Base-by-base conservation (phyloP, 2,888 invertebrate species). In the Pyrocoelia pectoralis region DNA sequence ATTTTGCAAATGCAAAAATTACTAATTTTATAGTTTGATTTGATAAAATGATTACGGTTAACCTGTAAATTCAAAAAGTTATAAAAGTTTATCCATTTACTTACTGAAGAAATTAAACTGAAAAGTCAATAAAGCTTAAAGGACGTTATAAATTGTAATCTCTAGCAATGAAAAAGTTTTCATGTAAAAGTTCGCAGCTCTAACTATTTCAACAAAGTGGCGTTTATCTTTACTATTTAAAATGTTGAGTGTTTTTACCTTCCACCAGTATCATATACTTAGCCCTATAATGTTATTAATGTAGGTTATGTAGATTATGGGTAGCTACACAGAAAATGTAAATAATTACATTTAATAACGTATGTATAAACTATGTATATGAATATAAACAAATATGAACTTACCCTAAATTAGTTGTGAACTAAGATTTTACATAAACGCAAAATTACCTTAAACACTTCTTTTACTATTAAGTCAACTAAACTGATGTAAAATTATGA, bases 401-500 rank as follows among this genome's bases (percentile, higher is more conserved):
- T 33, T 33, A 33, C 33, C 33, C 8, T 33, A 4, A 33, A 33
- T 33, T n/a, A 10, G n/a, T n/a, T 5, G 8, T 8, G 8, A 24
- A 24, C 24, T 3, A 24, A 24, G 8, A 5, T 24, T 24, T 5
- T 24, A 8, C 24, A 24, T 24, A 24, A 24, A 5, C 4, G 3
- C 3, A 8, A 24, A 24, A 24, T 24, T 24, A 24, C 8, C 41
- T 41, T 41, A 41, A 13, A 18, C 46, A 46, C 46, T 17, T 15
- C 17, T 17, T 17, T 17, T 15, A 17, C 46, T 17, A 17, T 46
- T 46, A 17, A 2, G 57, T 24, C 49, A 67, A 70, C 70, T 70
- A 62, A 70, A 62, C 61, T 67, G 53, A 17, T 46, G 17, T 52
- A 63, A 65, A 67, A 65, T 54, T 60, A 49, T 12, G n/a, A 29